These are phyloP conservation scores for Perithous albicinctus DNA, from an alignment of 2,888 invertebrate genomes.

Conservation along the genomic window DNA sequence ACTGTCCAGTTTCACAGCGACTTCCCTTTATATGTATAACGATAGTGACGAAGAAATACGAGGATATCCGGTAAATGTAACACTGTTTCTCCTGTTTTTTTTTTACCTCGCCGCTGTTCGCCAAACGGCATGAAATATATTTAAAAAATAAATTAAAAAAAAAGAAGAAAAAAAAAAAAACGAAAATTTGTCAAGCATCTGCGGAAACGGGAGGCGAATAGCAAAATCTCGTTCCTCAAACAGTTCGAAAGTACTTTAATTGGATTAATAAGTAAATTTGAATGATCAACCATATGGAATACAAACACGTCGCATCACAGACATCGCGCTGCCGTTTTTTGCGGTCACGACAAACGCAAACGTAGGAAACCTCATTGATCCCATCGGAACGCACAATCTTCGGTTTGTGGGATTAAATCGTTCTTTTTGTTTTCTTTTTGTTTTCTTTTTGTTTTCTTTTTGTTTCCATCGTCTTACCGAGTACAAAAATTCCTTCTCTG, in stretches of 20 bases:
- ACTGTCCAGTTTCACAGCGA: too few relatives aligned
- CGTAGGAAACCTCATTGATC: slow-evolving; percentile 58
- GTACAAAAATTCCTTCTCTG: slow-evolving; percentile 68
- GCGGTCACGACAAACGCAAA: slow-evolving; percentile 39
- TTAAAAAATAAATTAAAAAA: slow-evolving; percentile 14
- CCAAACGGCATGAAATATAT: slow-evolving; percentile 44
- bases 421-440: background rate
- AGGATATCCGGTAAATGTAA: slow-evolving; percentile 15
- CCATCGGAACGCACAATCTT: slow-evolving; percentile 55
- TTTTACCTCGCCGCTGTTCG: slow-evolving; percentile 22
- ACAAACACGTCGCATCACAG: slow-evolving; percentile 65
- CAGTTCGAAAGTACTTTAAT: slow-evolving; percentile 47
- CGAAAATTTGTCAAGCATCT: background rate
- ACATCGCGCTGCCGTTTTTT: slow-evolving; percentile 47
- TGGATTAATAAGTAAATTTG: slow-evolving; percentile 54
- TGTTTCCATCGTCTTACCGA: slow-evolving; percentile 52
- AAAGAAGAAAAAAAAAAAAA: background rate
- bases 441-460: slow-evolving; percentile 26
- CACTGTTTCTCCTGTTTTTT: slow-evolving; percentile 14
- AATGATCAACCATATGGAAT: slow-evolving; percentile 56
- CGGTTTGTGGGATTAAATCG: slow-evolving; percentile 38
- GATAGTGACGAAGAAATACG: slow-evolving; percentile 20
- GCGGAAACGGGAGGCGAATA: slow-evolving; percentile 34
- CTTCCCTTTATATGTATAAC: too few relatives aligned
- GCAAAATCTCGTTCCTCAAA: slow-evolving; percentile 27